These are phyloP conservation scores for Limnodromus scolopaceus DNA, from an alignment of 2,797 vertebrate genomes.

Conservation along the genomic window DNA sequence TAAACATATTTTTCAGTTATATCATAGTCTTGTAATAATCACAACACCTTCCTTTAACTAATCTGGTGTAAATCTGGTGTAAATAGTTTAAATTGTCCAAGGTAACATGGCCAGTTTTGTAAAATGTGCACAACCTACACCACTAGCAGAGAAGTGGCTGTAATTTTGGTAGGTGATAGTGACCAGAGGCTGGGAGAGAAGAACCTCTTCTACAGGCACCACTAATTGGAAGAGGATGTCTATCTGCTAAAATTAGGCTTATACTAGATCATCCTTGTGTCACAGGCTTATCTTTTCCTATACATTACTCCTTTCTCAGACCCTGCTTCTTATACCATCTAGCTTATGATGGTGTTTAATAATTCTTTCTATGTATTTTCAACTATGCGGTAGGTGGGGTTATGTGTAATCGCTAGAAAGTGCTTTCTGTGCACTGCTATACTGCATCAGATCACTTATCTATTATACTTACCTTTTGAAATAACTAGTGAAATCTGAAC, in stretches of 20 bases:
- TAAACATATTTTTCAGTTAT: background rate
- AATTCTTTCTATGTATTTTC: background rate
- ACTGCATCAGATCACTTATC: background rate
- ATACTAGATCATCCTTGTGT: background rate
- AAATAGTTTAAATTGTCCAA: background rate
- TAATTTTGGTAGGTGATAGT: background rate
- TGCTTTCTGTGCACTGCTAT: background rate
- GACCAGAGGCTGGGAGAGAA: background rate
- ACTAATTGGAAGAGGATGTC: background rate
- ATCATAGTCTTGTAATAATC: background rate
- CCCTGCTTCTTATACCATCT: background rate
- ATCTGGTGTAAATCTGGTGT: background rate
- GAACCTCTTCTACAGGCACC: background rate
- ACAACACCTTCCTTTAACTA: background rate
- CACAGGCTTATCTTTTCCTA: background rate
- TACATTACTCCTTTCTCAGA: background rate
- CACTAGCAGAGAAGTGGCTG: background rate
- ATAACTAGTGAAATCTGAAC: background rate
- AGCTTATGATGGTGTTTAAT: background rate
- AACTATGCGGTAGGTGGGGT: background rate
- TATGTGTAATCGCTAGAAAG: background rate
- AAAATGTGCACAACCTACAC: background rate
- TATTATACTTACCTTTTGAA: background rate
- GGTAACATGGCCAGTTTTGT: background rate
- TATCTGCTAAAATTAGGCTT: background rate